Base-by-base conservation (phyloP, 1,140 invertebrate genomes). In the Scaptomyza hsui region DNA sequence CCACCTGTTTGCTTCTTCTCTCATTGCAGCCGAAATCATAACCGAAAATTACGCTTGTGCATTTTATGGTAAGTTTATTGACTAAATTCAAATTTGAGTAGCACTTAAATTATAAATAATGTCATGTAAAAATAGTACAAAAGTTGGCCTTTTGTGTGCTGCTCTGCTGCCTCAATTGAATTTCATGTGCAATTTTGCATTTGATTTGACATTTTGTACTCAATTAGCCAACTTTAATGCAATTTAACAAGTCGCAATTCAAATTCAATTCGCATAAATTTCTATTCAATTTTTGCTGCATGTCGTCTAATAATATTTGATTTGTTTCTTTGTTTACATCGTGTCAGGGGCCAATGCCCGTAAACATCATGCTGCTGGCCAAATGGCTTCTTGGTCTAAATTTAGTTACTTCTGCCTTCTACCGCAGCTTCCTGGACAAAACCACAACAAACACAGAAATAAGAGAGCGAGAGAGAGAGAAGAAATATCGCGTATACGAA, bases 11-110 rank as follows among this genome's bases (percentile, higher is more conserved):
- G 32, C 37, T 53, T 48, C 18, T 59, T 63, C 51, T 63, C 51
- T 69, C 19, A 37, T 70, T 65, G 48, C 29, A 70, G 65, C 52
- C 52, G 51, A 57, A 9, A 29, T 6, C 0, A 5, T 1, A 29
- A 29, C 0, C 26, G 2, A 29, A 7, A 29, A 29, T 2, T 2
- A 67, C 62, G 45, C 48, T 51, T 60, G 57, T 73, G 72, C 80
- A 80, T 70, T 85, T 85, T 67, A 74, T 86, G 81, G 80, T 85
- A 80, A 85, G 80, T 86, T n/a, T n/a, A n/a, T n/a, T n/a, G n/a
- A n/a, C n/a, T n/a, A n/a, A n/a, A n/a, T n/a, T n/a, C n/a, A n/a
- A n/a, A n/a, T n/a, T n/a, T n/a, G n/a, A n/a, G n/a, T n/a, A n/a
- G n/a, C n/a, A n/a, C n/a, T n/a, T n/a, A n/a, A n/a, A n/a, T n/a